Base-by-base conservation (phyloP, 2,888 invertebrate genomes). In the Machimus rusticus region DNA sequence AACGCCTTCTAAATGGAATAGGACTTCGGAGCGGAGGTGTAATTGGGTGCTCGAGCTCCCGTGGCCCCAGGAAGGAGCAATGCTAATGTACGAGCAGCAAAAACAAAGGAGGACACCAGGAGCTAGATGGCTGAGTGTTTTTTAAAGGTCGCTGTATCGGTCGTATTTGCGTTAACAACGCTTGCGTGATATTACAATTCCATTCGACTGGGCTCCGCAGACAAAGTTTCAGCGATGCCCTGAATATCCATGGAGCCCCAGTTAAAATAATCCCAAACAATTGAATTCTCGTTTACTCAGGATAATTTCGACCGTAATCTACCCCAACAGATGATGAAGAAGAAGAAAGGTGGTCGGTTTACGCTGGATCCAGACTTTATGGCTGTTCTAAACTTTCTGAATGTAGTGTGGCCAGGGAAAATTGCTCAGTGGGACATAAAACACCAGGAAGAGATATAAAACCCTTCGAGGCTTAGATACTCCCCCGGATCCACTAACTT, bases 261-360 rank as follows among this genome's bases (percentile, higher is more conserved):
- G 51, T 81, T 81, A 81, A 51, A 81, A 81, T 81, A 81, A 81
- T 81, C 81, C 81, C 81, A 81, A 81, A 81, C 81, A 81, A 81
- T 81, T 81, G 81, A 55, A 81, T 81, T 81, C 81, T 28, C 51
- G 81, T 81, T 51, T 81, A 51, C 55, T 34, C n/a, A 51, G 81
- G 31, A 51, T 55, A 51, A 31, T 81, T 81, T 34, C 28, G 51
- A 51, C 28, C 28, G 81, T 81, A 81, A 81, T 81, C 46, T 81
- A 81, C 55, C 28, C 81, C 28, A 51, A 9, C 51, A 37, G 66
- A 66, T 39, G 78, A 43, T 37, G 78, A 43, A 78, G 78, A 39
- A 78, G 51, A 51, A 39, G 39, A 23, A 79, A 28, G 23, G 28
- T 31, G n/a, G 28, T 14, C 51, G 31, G 81, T 81, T 51, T 51